A percentile compares a stretch with the other conserved stretches of the same genome.
Evolutionary conservation across 23 tunicate genomes (phyloP).

Genomic region (Trididemnum nubilum): DNA sequence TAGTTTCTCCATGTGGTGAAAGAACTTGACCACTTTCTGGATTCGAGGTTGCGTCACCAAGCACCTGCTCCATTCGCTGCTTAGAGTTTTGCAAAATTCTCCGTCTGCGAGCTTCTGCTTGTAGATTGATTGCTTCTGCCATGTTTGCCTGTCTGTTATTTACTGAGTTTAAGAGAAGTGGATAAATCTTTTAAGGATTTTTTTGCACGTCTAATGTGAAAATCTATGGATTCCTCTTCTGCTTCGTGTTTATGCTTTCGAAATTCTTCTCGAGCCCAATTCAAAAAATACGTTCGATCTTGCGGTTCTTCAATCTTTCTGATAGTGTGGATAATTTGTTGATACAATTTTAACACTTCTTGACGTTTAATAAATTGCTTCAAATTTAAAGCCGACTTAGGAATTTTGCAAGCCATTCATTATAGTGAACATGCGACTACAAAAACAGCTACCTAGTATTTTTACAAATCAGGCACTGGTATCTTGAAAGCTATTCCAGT

Average conservation of each 20-base stretch:
- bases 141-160: slow-evolving; percentile 5
- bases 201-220: slow-evolving; percentile 55
- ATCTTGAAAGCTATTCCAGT: too few relatives aligned
- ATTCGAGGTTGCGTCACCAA: slow-evolving; percentile 39
- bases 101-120: slow-evolving; percentile 47
- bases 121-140: slow-evolving; percentile 30
- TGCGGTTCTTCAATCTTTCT: slow-evolving; percentile 31
- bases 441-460: too few relatives aligned
- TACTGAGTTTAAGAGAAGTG: slow-evolving; percentile 30
- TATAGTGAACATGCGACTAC: background rate
- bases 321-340: slow-evolving; percentile 46
- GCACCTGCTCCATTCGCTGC: slow-evolving; percentile 31
- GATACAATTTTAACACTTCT: slow-evolving; percentile 63
- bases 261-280: slow-evolving; percentile 77
- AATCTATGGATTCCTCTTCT: slow-evolving; percentile 45
- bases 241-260: slow-evolving; percentile 53
- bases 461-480: too few relatives aligned
- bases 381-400: slow-evolving; percentile 34
- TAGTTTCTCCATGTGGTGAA: too few relatives aligned
- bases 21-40: too few relatives aligned
- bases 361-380: slow-evolving; percentile 64
- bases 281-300: slow-evolving; percentile 43
- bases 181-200: slow-evolving; percentile 45
- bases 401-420: slow-evolving; percentile 58
- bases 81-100: slow-evolving; percentile 42